Evolutionary conservation across 2,888 invertebrate species (phyloP).

Genomic region (Conchocele bisecta): DNA sequence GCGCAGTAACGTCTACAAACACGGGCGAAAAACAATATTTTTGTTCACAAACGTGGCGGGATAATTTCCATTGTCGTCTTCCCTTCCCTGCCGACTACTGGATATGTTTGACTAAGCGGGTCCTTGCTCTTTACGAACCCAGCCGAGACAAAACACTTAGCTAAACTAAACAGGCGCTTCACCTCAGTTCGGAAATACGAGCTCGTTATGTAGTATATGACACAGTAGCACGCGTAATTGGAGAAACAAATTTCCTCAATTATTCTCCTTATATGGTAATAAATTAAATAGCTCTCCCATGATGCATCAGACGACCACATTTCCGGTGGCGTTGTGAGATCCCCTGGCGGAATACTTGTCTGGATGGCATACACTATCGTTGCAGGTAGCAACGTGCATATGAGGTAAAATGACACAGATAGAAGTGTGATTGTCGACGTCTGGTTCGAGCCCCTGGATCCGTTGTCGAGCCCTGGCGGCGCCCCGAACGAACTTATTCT

Average conservation of each 20-base stretch:
- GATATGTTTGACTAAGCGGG: too few relatives aligned
- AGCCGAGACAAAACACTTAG: too few relatives aligned
- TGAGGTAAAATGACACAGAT: conserved; percentile 81
- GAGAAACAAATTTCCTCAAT: conserved; percentile 77
- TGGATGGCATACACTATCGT: conserved; percentile 77
- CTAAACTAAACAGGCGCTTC: conserved; percentile 35
- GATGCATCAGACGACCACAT: conserved; percentile 61
- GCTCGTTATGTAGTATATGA: conserved; percentile 80
- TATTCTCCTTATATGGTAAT: conserved; percentile 66
- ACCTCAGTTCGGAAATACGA: conserved; percentile 74
- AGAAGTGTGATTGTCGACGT: conserved; percentile 80
- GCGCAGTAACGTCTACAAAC: too few relatives aligned
- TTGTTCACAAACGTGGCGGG: too few relatives aligned
- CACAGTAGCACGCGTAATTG: conserved; percentile 79
- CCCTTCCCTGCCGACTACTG: too few relatives aligned
- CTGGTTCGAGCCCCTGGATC: conserved; percentile 42
- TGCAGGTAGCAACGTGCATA: conserved; percentile 79
- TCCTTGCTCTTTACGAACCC: too few relatives aligned
- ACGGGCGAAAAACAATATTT: too few relatives aligned
- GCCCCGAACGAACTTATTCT: conserved; percentile 58
- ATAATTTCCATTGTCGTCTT: too few relatives aligned
- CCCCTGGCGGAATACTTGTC: conserved; percentile 62
- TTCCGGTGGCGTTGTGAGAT: conserved; percentile 42
- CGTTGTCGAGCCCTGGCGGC: conserved; percentile 21
- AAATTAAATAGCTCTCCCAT: conserved; percentile 75